Conservation (phyloP, 1,140 invertebrate species). For the Maconellicoccus hirsutus region DNA sequence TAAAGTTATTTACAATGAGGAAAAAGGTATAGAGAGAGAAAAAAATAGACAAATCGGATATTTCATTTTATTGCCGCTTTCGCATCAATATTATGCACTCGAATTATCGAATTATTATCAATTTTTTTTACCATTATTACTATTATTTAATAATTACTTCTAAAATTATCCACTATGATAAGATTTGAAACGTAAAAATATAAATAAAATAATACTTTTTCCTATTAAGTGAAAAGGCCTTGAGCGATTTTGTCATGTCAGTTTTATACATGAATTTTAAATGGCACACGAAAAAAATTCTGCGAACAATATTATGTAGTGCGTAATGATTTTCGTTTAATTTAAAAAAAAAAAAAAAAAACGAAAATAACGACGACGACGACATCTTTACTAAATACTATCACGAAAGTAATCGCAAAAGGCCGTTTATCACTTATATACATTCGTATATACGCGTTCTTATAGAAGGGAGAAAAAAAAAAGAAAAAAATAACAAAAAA, state of each 20-base stretch:
- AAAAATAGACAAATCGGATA: not conserved
- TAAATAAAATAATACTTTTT: conserved; percentile 1
- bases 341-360: too few species aligned
- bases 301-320: not conserved
- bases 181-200: conserved; percentile 1
- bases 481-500: not conserved
- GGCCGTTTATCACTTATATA: not conserved
- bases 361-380: not conserved
- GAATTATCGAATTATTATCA: not conserved
- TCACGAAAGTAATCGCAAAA: not conserved
- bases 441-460: too few species aligned
- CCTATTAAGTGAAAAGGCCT: conserved; percentile 13
- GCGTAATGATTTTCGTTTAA: not conserved
- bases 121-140: conserved; percentile 18
- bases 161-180: conserved; percentile 7
- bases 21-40: not conserved
- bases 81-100: not conserved
- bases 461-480: not conserved
- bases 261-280: not conserved
- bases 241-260: conserved; percentile 9
- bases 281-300: not conserved
- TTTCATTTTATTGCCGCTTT: not conserved
- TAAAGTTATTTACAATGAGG: conserved; percentile 13
- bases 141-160: conserved; percentile 10
- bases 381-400: not conserved